phyloP scores from a whole-genome alignment of 2,797 vertebrate genomes.

The Propithecus perrieri region DNA sequence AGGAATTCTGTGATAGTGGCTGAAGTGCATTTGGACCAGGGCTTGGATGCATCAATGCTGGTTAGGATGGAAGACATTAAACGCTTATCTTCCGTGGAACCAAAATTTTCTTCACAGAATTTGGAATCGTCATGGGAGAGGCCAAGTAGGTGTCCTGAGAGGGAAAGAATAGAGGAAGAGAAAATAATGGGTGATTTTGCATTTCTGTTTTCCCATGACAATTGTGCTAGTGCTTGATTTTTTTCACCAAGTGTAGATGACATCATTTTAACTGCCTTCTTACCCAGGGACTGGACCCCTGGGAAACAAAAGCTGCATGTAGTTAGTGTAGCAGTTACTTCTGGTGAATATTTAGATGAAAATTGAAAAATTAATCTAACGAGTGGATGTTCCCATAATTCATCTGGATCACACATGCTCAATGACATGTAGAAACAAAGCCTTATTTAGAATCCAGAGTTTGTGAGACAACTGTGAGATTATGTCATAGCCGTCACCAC shows the following conservation, averaged over 20 bases:
- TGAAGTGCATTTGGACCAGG: constrained; percentile 98
- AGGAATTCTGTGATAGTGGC: constrained; percentile 98
- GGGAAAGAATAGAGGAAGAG: not conserved
- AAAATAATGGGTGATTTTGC: not conserved
- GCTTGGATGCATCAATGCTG: constrained; percentile 97
- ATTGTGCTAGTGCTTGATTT: not conserved
- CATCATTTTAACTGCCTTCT: constrained; percentile 38
- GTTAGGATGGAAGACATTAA: constrained; percentile 99
- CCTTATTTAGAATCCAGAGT: constrained; percentile 46
- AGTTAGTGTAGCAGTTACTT: not conserved
- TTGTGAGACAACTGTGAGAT: constrained; percentile 42
- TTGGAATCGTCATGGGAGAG: constrained; percentile 98
- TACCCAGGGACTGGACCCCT: not conserved
- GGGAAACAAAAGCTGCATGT: not conserved
- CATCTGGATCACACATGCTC: constrained; percentile 71
- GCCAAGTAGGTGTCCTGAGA: constrained; percentile 95
- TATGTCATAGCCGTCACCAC: constrained; percentile 38
- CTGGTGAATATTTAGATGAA: constrained; percentile 21
- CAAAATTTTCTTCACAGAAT: constrained; percentile 97
- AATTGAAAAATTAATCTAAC: constrained; percentile 13
- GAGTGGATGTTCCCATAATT: constrained; percentile 18
- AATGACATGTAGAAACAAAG: not conserved
- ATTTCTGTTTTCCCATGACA: not conserved
- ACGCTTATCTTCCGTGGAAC: constrained; percentile 95
- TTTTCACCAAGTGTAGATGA: not conserved